Conservation (phyloP, 1,140 invertebrate genomes). For the Ptiloglossa arizonensis region DNA sequence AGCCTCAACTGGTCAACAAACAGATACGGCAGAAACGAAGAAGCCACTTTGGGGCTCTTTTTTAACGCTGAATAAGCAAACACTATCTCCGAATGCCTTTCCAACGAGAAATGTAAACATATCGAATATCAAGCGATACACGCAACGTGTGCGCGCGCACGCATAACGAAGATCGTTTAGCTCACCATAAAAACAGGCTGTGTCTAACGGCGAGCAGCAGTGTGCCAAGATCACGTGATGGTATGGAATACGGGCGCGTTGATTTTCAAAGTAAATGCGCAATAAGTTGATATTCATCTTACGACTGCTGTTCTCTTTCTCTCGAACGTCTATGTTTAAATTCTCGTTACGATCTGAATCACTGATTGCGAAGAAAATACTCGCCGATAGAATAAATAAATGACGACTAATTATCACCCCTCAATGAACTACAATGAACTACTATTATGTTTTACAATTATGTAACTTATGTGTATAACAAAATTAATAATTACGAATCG, state of each 20-base stretch:
- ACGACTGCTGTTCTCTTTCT: constrained; percentile 2
- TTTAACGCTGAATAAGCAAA: constrained; percentile 52
- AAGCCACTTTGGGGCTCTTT: constrained; percentile 13
- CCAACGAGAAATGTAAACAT: constrained; percentile 51
- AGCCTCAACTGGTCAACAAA: constrained; percentile 2
- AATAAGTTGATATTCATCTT: constrained; percentile 27
- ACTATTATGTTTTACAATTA: no score
- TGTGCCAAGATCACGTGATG: neutral
- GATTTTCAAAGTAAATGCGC: constrained; percentile 9
- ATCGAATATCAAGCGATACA: constrained; percentile 53
- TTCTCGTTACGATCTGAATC: neutral
- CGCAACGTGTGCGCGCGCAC: constrained; percentile 14
- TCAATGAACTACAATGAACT: no score
- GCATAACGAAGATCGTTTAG: constrained; percentile 32
- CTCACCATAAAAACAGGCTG: constrained; percentile 30
- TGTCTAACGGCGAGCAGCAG: constrained; percentile 33
- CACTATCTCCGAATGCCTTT: constrained; percentile 40
- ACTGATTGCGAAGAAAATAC: no score
- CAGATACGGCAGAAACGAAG: neutral
- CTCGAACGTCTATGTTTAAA: neutral
- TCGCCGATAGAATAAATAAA: no score
- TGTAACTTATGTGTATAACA: no score
- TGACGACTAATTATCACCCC: no score
- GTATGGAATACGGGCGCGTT: constrained; percentile 14
- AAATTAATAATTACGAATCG: no score